Conservation (phyloP, 2,797 vertebrate species). For the Sciurus vulgaris region DNA sequence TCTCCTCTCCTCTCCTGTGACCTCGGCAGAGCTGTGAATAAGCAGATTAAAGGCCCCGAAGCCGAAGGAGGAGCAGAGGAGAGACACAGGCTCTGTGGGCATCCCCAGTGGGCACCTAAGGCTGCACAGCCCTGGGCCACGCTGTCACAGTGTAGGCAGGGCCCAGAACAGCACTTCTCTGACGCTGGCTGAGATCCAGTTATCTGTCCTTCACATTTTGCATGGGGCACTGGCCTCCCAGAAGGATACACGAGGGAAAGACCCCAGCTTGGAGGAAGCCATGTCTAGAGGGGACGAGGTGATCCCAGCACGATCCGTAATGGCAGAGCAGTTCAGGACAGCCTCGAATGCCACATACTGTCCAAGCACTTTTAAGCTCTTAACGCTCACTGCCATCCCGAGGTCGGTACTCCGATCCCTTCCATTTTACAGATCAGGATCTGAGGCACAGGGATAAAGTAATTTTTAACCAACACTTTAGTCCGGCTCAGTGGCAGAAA, state of each 20-base stretch:
- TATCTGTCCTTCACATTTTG: neutral
- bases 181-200: neutral
- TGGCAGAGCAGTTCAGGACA: rapidly evolving
- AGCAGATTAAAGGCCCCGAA: rapidly evolving
- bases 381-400: rapidly evolving
- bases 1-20: neutral
- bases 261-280: neutral
- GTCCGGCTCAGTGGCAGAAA: neutral
- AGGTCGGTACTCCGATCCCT: no score
- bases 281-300: rapidly evolving
- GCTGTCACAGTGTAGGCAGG: neutral
- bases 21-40: rapidly evolving
- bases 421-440: neutral
- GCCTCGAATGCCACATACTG: rapidly evolving
- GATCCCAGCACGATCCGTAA: rapidly evolving
- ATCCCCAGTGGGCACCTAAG: neutral
- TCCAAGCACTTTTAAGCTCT: neutral
- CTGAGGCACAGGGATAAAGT: neutral
- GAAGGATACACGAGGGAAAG: neutral
- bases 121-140: neutral
- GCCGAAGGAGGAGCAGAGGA: neutral
- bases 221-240: neutral
- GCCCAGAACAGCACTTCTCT: neutral
- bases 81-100: neutral
- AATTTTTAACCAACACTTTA: neutral